Evolutionary conservation across 1,140 invertebrate species (phyloP), one percentile per base, ranked within the genome.

Genomic region (Centruroides sculpturatus): DNA sequence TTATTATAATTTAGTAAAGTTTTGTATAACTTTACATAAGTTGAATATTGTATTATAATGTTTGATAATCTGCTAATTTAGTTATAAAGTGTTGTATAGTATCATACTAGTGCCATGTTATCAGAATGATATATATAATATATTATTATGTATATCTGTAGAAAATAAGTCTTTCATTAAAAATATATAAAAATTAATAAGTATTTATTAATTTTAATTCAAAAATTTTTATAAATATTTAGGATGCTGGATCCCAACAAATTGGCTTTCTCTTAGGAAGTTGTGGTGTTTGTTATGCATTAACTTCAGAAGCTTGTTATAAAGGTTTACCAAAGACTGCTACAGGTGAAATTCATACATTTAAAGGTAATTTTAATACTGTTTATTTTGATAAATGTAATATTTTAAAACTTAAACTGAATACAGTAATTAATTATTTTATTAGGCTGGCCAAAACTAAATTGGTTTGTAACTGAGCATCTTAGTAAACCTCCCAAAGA

Each of bases 401-500:
- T 23, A 23, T 23, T 23, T 23, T 23, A 23, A 23, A 23, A 23
- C 23, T 23, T 23, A 23, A 23, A 23, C 23, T 23, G 2, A 23
- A 23, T 23, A 23, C 3, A 41, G 3, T 41, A 41, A 6, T 41
- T 41, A 41, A 41, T 41, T 41, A 56, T 2, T 51, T 55, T 59
- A 62, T 35, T 64, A 75, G 77, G 78, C 46, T 98, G 95, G 95
- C 94, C 95, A 0, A 87, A 86, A 59, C 76, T 99, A 1, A 86
- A 89, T 55, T 99, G 96, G 96, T 90, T 97, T 70, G 86, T 96
- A 0, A 98, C 94, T 0, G 96, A 99, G 74, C 92, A 97, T 75
- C 77, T 98, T 35, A 84, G 85, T 0, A 93, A 93, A 70, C 90
- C 92, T 3, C 89, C 93, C 0, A 94, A 94, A 74, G 96, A 99